A percentile compares a stretch with the other conserved stretches of the same genome.
Evolutionary conservation across 2,888 invertebrate genomes (phyloP).

Genomic region (Lepetodrilus schrolli): DNA sequence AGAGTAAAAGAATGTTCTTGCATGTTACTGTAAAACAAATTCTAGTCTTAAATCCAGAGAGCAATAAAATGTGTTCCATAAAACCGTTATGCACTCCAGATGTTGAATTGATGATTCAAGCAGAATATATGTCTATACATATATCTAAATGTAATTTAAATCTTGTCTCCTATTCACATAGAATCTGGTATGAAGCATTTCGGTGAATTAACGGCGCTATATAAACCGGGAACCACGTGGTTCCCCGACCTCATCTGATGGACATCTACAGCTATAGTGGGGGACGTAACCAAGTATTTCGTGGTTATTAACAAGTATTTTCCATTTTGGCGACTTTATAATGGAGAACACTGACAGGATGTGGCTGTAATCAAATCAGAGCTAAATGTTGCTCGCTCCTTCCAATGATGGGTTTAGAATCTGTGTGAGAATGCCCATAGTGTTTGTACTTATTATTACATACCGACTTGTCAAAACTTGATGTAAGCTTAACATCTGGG

Average conservation of each 20-base stretch:
- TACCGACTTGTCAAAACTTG: conserved; percentile 31
- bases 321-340: conserved; percentile 6
- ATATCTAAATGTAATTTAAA: conserved; percentile 3
- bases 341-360: neutral
- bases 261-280: neutral
- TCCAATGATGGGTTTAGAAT: conserved; percentile 19
- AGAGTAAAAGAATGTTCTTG: too few species aligned
- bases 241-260: neutral
- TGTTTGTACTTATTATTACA: conserved; percentile 33
- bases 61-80: too few species aligned
- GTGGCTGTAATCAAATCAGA: neutral
- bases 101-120: neutral
- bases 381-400: conserved; percentile 7
- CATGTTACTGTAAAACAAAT: too few species aligned
- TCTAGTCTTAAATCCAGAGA: too few species aligned
- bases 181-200: neutral
- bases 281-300: neutral
- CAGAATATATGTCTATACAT: neutral
- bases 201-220: conserved; percentile 5
- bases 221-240: neutral
- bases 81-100: neutral
- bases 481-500: conserved; percentile 25
- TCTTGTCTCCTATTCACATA: neutral
- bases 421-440: conserved; percentile 34
- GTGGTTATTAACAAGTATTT: conserved; percentile 16